Evolutionary conservation across 2,888 invertebrate genomes (phyloP).

Genomic region (Leptopilina syphax): DNA sequence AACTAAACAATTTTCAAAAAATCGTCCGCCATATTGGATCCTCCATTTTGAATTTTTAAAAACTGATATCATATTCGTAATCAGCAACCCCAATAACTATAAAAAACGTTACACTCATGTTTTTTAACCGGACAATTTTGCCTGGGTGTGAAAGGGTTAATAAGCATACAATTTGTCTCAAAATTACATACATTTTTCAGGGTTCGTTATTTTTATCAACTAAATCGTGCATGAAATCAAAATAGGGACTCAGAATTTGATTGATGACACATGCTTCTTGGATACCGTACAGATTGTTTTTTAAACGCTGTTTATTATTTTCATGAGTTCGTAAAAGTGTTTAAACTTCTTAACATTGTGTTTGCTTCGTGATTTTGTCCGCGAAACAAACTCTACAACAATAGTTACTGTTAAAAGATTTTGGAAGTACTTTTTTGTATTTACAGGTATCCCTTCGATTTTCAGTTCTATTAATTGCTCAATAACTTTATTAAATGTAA

Average conservation of each 20-base stretch:
- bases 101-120: no score
- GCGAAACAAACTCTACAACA: conserved; percentile 43
- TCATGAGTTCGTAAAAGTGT: neutral
- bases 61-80: no score
- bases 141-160: no score
- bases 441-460: conserved; percentile 39
- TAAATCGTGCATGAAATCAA: conserved; percentile 31
- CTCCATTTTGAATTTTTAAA: no score
- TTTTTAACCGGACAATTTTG: no score
- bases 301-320: neutral
- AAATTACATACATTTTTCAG: conserved; percentile 10
- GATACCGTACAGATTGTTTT: neutral
- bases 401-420: conserved; percentile 42
- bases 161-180: conserved; percentile 18
- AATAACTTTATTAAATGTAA: conserved; percentile 40
- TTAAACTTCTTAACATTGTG: conserved; percentile 16
- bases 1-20: no score
- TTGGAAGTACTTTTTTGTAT: conserved; percentile 20
- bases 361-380: conserved; percentile 34
- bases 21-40: no score
- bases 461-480: conserved; percentile 36
- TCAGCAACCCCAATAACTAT: no score
- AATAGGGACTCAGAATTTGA: neutral
- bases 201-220: neutral
- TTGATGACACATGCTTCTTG: conserved; percentile 11